These are phyloP conservation scores for Centropus unirufus DNA, from an alignment of 2,113 vertebrate species.

Conservation along the genomic window DNA sequence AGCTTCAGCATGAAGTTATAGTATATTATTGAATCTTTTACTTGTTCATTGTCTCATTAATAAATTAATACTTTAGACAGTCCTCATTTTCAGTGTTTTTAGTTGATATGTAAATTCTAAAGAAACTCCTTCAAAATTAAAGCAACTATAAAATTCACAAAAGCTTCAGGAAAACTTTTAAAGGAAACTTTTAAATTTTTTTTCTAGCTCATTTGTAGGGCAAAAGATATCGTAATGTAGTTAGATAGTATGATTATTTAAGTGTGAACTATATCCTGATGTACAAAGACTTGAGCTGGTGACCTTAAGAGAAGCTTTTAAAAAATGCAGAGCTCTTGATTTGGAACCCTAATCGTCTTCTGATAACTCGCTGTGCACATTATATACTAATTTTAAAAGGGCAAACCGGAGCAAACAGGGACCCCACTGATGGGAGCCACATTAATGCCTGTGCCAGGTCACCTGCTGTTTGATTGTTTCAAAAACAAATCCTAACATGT, in stretches of 20 bases:
- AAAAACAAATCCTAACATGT: neutral
- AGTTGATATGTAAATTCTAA: neutral
- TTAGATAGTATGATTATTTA: neutral
- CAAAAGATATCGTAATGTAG: neutral
- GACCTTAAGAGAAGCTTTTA: neutral
- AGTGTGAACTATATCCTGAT: neutral
- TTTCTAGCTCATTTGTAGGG: neutral
- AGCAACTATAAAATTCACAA: neutral
- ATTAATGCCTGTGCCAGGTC: fast-evolving
- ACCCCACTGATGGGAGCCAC: fast-evolving
- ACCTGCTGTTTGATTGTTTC: neutral
- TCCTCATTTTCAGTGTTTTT: neutral
- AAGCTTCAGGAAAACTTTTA: neutral
- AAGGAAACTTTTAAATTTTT: neutral
- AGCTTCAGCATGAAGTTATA: neutral
- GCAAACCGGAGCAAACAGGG: neutral
- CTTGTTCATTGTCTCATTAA: neutral
- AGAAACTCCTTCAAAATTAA: neutral
- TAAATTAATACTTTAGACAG: neutral
- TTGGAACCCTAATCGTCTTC: neutral
- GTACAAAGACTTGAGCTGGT: neutral
- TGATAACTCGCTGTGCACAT: neutral
- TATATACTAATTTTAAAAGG: constrained; percentile 7
- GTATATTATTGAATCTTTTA: neutral
- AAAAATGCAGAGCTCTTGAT: neutral